Evolutionary conservation across 37 sponge, comb jelly and placozoan species (phyloP), one percentile per base, ranked within the genome.

Genomic region (Spongia lamella): DNA sequence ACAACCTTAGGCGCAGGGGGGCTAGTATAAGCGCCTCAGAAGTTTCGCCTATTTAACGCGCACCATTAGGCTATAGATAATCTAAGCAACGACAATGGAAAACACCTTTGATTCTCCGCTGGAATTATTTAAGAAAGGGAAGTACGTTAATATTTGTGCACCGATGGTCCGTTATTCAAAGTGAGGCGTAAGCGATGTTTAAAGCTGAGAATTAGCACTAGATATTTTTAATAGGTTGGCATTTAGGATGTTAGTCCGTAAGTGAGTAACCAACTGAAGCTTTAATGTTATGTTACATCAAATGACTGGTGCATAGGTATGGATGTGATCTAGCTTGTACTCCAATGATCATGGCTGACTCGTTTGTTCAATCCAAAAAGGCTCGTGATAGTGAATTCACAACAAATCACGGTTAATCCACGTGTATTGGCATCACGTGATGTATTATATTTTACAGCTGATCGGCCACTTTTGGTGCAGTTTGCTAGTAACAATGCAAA

Each of bases 81-180:
- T 5, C 47, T 9, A 5, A 13, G 7, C 47, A 43, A 43, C n/a
- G n/a, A n/a, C n/a, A n/a, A 43, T 43, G 47, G 9, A 43, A 9
- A 43, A 9, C 47, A 13, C 47, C 7, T 43, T 43, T 43, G 47
- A 43, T 43, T 13, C 5, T 5, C 47, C 68, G 39, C 54, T 62
- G 68, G 82, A 81, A 20, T 54, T 85, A 16, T 75, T 87, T 20
- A 34, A 43, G 31, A 60, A 57, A 19, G 56, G 77, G 25, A 36
- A 68, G 2, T 75, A 78, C 15, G 74, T 96, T 49, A 78, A 75
- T 35, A 79, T 96, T 13, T 96, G 93, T 84, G 90, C 97, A 47
- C 97, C 97, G 1, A 96, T 96, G 97, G 97, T 96, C 36, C 64
- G 97, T 22, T 87, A 90, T 55, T 96, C 97, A 34, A 96, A 93